Evolutionary conservation across 30 jellyfish, hydroid and myxozoan species (phyloP), one percentile per base, ranked within the genome.

Genomic region (Nemopilema nomurai): DNA sequence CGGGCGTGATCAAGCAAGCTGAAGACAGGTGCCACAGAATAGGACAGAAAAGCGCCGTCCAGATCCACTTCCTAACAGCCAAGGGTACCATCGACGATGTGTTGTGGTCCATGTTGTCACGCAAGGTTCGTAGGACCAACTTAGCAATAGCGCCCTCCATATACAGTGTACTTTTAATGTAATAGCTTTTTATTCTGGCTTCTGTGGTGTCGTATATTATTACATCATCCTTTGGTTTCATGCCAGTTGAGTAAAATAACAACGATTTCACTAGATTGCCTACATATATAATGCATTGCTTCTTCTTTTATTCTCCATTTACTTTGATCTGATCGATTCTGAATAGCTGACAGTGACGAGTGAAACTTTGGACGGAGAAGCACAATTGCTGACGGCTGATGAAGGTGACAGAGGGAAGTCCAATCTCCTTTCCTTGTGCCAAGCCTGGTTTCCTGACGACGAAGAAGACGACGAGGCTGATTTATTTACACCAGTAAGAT

Each of bases 11-110:
- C 19, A 73, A 87, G 33, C 98, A 92, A 51, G 98, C 98, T 18
- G 98, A 92, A 76, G 98, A 92, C 63, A 71, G 98, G 21, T 92
- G 98, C 71, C 98, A 92, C 82, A 69, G 98, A 62, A 92, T 92
- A n/a, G 98, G 98, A 3, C 98, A 92, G 70, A 69, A 81, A 22
- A 92, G 81, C 69, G 87, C 95, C 22, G 98, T 92, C 16, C 96
- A 86, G 74, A 79, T 92, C 27, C 98, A 92, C 76, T 92, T 87
- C 68, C 84, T 92, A 25, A 78, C 87, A 57, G 98, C 98, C 33
- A 81, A 69, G 67, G 96, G 94, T 4, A 92, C 96, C 9, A 80
- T 92, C 17, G 98, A 92, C 75, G 98, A 92, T 51, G 71, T 85
- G 1, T 22, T 92, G 52, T 92, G 98, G 98, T n/a, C 87, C 53